A percentile compares a stretch with the other conserved stretches of the same genome.
Evolutionary conservation across 2,113 vertebrate genomes (phyloP).

Genomic region (Falco punctatus): DNA sequence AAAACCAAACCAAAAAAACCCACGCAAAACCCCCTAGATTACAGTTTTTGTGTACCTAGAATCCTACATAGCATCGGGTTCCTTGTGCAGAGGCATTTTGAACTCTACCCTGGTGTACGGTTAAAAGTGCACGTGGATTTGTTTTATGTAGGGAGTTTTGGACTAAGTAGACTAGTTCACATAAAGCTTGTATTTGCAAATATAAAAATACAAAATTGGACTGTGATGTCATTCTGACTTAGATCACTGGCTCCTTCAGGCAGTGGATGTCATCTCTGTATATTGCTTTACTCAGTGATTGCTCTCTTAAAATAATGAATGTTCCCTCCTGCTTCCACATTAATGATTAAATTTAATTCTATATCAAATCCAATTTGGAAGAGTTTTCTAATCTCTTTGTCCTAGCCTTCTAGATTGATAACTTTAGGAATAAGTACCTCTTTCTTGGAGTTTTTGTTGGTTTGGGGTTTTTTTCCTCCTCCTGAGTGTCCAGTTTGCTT

Average conservation of each 20-base stretch:
- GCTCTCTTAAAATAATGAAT: conserved; percentile 16
- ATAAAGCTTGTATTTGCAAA: background rate
- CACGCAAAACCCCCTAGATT: background rate
- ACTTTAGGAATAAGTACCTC: background rate
- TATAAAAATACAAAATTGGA: background rate
- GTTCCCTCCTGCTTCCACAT: background rate
- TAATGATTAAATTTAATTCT: background rate
- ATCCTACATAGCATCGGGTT: background rate
- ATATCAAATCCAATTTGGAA: background rate
- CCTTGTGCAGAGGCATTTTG: accelerated
- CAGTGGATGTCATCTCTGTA: conserved; percentile 1
- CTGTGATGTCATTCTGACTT: conserved; percentile 28
- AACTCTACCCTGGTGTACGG: background rate
- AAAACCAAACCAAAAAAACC: background rate
- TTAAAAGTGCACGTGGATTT: background rate
- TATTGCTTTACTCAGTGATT: background rate
- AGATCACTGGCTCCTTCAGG: conserved; percentile 48
- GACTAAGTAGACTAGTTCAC: background rate
- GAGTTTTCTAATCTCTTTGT: background rate
- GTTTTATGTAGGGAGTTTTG: background rate
- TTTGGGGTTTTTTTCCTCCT: background rate
- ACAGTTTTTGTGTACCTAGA: background rate
- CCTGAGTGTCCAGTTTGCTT: background rate
- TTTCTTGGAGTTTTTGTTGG: background rate
- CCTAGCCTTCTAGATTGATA: background rate